These are phyloP conservation scores for Nerophis ophidion DNA, from an alignment of 2,113 vertebrate genomes.

Conservation along the genomic window DNA sequence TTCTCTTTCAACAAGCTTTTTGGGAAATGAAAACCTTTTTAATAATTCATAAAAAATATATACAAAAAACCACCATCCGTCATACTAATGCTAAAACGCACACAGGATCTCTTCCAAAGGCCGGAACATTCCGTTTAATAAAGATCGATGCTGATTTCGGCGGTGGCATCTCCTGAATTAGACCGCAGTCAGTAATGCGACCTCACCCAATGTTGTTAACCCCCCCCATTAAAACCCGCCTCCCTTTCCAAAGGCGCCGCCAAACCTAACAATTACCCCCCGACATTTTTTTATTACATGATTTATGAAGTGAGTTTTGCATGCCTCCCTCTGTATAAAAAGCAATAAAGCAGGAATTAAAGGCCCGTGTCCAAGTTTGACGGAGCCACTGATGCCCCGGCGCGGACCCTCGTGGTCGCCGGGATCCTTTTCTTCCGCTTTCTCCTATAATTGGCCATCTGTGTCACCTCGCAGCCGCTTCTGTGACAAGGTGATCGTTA, in stretches of 20 bases:
- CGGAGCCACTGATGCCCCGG: constrained; percentile 65
- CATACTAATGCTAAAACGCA: too few relatives aligned
- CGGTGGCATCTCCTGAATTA: too few relatives aligned
- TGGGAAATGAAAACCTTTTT: too few relatives aligned
- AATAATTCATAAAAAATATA: too few relatives aligned
- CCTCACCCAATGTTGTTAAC: constrained; percentile 55
- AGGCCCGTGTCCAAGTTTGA: constrained; percentile 64
- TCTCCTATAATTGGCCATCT: constrained; percentile 74
- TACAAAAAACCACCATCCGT: too few relatives aligned
- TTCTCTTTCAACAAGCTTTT: too few relatives aligned
- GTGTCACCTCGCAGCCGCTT: constrained; percentile 62
- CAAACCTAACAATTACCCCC: constrained; percentile 74
- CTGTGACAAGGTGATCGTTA: constrained; percentile 62
- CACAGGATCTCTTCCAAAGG: too few relatives aligned
- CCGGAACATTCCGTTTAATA: too few relatives aligned
- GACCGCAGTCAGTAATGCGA: constrained; percentile 15
- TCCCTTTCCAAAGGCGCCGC: constrained; percentile 68
- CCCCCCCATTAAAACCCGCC: constrained; percentile 71
- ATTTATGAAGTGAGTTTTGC: constrained; percentile 79
- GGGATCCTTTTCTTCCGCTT: constrained; percentile 65
- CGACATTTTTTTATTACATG: constrained; percentile 77
- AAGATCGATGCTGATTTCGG: too few relatives aligned
- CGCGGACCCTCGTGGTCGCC: too few relatives aligned
- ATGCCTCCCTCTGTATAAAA: constrained; percentile 40
- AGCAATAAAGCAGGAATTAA: constrained; percentile 64